Evolutionary conservation across 2,113 vertebrate genomes (phyloP), one percentile per base, ranked within the genome.

Genomic region (Epinephelus cyanopodus): DNA sequence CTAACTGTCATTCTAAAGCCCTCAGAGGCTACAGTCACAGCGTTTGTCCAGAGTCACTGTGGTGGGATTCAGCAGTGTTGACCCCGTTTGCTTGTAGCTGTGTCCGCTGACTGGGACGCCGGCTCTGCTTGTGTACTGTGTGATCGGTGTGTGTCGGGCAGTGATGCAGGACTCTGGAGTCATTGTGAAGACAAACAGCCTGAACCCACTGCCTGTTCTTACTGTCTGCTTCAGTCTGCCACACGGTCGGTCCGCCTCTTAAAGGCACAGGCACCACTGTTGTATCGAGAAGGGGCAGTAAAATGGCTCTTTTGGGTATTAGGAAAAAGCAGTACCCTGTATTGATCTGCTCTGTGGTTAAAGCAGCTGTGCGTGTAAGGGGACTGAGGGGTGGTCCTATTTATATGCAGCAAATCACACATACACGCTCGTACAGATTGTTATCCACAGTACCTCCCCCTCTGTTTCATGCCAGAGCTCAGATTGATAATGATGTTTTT

Each of bases 131-230:
- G 39, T 79, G 61, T 65, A 37, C 60, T 84, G 65, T 84, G 80
- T 65, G 87, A 81, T 85, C 25, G n/a, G 67, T 72, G 92, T 85
- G 75, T 88, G 84, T 85, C 64, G 65, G 83, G 76, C 87, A 62
- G 81, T 79, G 90, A 93, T 93, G 93, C 92, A 94, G 92, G 89
- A 94, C 90, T 89, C 90, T 87, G 89, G 86, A 94, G 90, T 93
- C 92, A 94, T 94, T 93, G 93, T 94, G 84, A 86, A 92, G 93
- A 92, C 92, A 93, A 93, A 90, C 95, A 95, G 94, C 93, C 92
- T 87, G 90, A 92, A 82, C 92, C 91, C 91, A 81, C 87, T 93
- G 94, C 87, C 87, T 93, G 88, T 89, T 90, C 90, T 88, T 85
- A 90, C 89, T 92, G 90, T 93, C 93, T 93, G 91, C 91, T 91